Conservation (phyloP, 2,888 invertebrate genomes). For the Prosopocoilus inquinatus region DNA sequence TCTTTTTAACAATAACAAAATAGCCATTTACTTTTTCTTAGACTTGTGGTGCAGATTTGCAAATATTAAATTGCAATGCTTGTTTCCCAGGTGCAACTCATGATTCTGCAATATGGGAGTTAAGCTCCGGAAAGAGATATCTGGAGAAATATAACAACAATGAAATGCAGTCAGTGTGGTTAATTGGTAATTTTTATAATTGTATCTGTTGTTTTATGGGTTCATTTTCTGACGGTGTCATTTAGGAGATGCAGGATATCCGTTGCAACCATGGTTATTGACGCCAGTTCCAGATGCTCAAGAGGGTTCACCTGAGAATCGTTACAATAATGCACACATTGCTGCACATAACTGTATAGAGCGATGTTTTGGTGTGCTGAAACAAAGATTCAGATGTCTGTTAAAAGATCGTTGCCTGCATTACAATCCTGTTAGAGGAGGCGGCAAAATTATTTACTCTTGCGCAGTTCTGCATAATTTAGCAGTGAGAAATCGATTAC, state of each 20-base stretch:
- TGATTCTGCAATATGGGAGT: constrained; percentile 16
- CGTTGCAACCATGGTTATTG: constrained; percentile 5
- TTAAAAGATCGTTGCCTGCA: constrained; percentile 9
- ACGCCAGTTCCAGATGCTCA: constrained; percentile 17
- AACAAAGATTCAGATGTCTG: constrained; percentile 22
- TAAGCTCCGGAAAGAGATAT: constrained; percentile 7
- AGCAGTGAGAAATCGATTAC: no score
- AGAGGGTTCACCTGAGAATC: constrained; percentile 14
- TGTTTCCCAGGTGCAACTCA: constrained; percentile 18
- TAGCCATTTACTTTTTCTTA: background rate
- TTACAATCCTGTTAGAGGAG: constrained; percentile 7
- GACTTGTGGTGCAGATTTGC: constrained; percentile 12
- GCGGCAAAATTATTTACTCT: background rate
- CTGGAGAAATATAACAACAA: constrained; percentile 9
- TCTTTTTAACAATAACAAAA: background rate
- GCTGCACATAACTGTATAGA: constrained; percentile 20
- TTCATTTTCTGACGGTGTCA: no score
- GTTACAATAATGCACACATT: constrained; percentile 20
- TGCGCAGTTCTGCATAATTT: constrained; percentile 8
- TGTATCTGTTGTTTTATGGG: no score
- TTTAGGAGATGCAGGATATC: background rate
- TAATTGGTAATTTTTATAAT: background rate
- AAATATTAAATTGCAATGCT: constrained; percentile 18
- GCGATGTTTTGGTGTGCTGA: constrained; percentile 21
- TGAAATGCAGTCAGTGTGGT: background rate